phyloP scores from a whole-genome alignment of 1,140 invertebrate genomes.

The Piezodorus guildinii region DNA sequence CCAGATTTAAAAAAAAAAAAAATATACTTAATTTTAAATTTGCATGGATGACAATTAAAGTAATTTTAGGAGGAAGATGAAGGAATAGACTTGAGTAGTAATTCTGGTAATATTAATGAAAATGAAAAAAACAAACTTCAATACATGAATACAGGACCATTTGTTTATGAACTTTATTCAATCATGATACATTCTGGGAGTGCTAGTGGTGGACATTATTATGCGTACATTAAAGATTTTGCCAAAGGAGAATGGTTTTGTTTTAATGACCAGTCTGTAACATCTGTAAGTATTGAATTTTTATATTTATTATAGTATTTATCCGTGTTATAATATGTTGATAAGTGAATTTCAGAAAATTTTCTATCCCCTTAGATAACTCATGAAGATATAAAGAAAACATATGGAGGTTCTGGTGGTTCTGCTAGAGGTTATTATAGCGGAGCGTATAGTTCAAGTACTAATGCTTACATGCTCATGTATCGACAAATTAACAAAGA shows the following conservation, averaged over 20 bases:
- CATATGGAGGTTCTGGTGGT: slow-evolving; percentile 58
- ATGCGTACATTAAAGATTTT: slow-evolving; percentile 86
- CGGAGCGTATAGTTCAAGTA: slow-evolving; percentile 64
- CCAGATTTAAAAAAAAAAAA: too few species aligned
- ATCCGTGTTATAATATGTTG: not conserved
- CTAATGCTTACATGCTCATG: slow-evolving; percentile 90
- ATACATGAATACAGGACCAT: slow-evolving; percentile 46
- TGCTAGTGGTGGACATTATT: slow-evolving; percentile 86
- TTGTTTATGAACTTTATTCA: slow-evolving; percentile 79
- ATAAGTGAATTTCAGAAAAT: not conserved
- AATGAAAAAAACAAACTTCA: slow-evolving; percentile 41
- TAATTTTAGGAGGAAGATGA: slow-evolving; percentile 36
- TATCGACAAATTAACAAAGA: slow-evolving; percentile 69
- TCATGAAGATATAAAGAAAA: slow-evolving; percentile 70
- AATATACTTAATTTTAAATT: too few species aligned
- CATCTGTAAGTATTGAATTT: slow-evolving; percentile 37
- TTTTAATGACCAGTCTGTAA: slow-evolving; percentile 70
- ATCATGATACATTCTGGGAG: slow-evolving; percentile 91
- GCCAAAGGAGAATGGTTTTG: slow-evolving; percentile 63
- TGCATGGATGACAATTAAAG: not conserved
- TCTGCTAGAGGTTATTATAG: slow-evolving; percentile 57
- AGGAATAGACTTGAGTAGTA: slow-evolving; percentile 48
- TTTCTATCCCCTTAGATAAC: slow-evolving; percentile 48
- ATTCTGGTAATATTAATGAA: slow-evolving; percentile 33
- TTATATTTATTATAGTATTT: not conserved